Evolutionary conservation across 2,888 invertebrate species (phyloP).

Genomic region (Strigamia transsilvanica): DNA sequence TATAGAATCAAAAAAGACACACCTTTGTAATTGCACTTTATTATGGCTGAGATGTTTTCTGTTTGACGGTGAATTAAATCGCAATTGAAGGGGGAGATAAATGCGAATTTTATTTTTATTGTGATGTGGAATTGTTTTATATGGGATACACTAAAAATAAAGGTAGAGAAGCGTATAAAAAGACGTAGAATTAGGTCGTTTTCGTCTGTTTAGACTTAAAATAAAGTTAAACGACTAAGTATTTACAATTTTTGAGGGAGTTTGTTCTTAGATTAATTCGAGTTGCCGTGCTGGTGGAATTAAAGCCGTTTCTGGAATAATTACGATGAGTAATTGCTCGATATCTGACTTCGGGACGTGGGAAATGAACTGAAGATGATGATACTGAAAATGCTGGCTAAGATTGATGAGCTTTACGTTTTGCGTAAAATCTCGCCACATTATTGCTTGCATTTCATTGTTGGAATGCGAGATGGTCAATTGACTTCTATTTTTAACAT

Average conservation of each 20-base stretch:
- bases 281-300: conserved; percentile 10
- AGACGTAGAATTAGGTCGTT: no score
- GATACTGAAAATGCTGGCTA: background rate
- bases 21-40: conserved; percentile 26
- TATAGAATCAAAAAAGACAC: conserved; percentile 16
- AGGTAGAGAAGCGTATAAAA: no score
- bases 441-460: background rate
- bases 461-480: conserved; percentile 3
- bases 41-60: no score
- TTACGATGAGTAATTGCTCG: conserved; percentile 44
- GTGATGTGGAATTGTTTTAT: no score
- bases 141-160: no score
- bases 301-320: conserved; percentile 28
- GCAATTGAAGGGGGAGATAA: background rate
- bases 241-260: no score
- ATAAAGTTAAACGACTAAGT: no score
- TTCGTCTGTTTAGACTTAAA: background rate
- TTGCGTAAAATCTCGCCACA: background rate
- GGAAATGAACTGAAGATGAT: conserved; percentile 31
- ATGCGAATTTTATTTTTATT: background rate
- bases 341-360: background rate
- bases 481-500: background rate
- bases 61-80: conserved; percentile 1
- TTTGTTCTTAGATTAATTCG: no score
- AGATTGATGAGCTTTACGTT: conserved; percentile 11